Conservation (phyloP, 30 jellyfish, hydroid and myxozoan species). For the Chironex yamaguchii region DNA sequence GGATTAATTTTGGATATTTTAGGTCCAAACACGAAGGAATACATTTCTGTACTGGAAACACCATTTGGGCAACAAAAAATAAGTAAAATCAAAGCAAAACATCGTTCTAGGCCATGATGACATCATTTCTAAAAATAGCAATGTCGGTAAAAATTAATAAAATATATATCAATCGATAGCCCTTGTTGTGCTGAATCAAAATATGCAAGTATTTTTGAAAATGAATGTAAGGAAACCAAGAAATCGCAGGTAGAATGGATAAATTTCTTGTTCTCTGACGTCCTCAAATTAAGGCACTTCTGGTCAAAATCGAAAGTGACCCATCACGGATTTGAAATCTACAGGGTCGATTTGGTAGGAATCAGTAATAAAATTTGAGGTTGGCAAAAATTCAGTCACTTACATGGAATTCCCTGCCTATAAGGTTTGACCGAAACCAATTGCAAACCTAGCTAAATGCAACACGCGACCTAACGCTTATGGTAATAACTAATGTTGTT, state of each 20-base stretch:
- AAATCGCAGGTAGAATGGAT: conserved; percentile 54
- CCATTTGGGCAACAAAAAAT: conserved; percentile 22
- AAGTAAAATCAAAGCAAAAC: conserved; percentile 37
- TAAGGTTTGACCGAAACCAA: too few relatives aligned
- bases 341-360: conserved; percentile 56
- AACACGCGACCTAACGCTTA: too few relatives aligned
- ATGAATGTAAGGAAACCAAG: conserved; percentile 42
- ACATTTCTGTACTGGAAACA: conserved; percentile 6
- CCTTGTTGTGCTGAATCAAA: conserved; percentile 24
- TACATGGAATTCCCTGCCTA: too few relatives aligned
- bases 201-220: conserved; percentile 32
- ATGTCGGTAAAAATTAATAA: conserved; percentile 25
- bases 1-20: conserved; percentile 1
- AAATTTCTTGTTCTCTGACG: conserved; percentile 27
- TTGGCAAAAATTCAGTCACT: too few relatives aligned
- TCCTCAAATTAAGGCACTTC: conserved; percentile 49
- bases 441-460: too few relatives aligned
- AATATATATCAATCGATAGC: conserved; percentile 28
- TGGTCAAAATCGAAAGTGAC: conserved; percentile 46
- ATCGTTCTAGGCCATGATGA: conserved; percentile 45
- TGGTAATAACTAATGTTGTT: too few relatives aligned
- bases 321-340: conserved; percentile 51
- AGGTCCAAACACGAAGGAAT: conserved; percentile 23
- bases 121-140: conserved; percentile 34
- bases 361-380: conserved; percentile 45